phyloP scores from a whole-genome alignment of 1,140 invertebrate genomes.

The Brachionus calyciflorus region DNA sequence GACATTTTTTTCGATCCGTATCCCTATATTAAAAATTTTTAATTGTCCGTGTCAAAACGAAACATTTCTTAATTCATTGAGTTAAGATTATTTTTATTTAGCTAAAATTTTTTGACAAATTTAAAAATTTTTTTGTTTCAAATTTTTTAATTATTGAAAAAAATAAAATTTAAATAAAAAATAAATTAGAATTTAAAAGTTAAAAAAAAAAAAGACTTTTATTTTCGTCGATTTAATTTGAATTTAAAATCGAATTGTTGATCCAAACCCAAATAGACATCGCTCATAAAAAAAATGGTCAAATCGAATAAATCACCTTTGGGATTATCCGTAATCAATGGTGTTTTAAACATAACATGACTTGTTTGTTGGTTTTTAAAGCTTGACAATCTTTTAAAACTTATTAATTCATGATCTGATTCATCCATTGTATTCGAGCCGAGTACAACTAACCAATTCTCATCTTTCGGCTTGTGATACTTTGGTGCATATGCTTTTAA shows the following conservation, averaged over 20 bases:
- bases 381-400: slow-evolving; percentile 72
- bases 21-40: no score
- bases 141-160: no score
- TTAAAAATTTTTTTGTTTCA: no score
- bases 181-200: no score
- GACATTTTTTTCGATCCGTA: no score
- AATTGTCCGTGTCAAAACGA: no score
- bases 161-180: no score
- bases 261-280: slow-evolving; percentile 89
- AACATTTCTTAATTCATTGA: no score
- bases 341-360: slow-evolving; percentile 69
- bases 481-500: slow-evolving; percentile 71
- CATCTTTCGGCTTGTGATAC: slow-evolving; percentile 87
- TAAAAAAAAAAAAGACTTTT: no score
- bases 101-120: no score
- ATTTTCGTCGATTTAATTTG: slow-evolving; percentile 50
- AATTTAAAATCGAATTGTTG: slow-evolving; percentile 74
- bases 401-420: slow-evolving; percentile 69
- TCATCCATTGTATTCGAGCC: slow-evolving; percentile 67
- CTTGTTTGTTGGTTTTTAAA: slow-evolving; percentile 54
- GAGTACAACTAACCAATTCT: slow-evolving; percentile 87
- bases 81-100: no score
- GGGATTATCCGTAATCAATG: slow-evolving; percentile 63
- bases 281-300: slow-evolving; percentile 83
- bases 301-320: slow-evolving; percentile 4